Evolutionary conservation across 64 coral and sea anemone genomes (phyloP), one percentile per base, ranked within the genome.

Genomic region (Montipora cactus): DNA sequence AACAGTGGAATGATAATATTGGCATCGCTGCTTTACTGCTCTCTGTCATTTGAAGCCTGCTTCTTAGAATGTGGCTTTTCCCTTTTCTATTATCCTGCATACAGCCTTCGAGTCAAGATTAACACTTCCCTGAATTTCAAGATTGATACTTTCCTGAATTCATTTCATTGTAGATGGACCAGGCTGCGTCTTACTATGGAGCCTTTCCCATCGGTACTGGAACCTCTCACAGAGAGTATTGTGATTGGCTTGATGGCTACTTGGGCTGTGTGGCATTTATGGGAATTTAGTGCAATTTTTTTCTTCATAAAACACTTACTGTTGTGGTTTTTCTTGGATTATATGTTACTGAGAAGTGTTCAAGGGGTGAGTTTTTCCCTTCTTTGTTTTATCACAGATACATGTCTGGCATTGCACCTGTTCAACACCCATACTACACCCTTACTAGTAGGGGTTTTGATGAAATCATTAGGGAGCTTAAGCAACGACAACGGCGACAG

Each of bases 121-220:
- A 37, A 37, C 1, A 37, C 37, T 37, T 37, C 37, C 37, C 37
- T 37, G 37, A 37, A 37, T 37, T 37, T 37, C 37, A 37, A 37
- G 37, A 37, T 37, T 37, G 19, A 59, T 76, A 84, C 44, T 22
- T 14, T 19, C 52, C 49, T 58, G 1, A 9, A 49, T 57, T 11
- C 7, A 68, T 16, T 47, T 55, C 67, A 61, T 53, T 55, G 0
- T 15, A 99, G 97, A 45, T 99, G 97, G 97, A 99, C 97, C 4
- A 92, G 97, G n/a, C 78, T 99, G 75, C 97, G 97, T 12, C 75
- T 99, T 5, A 94, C 95, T 2, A 99, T 99, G 97, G 92, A 96
- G 67, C 97, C 97, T 0, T 94, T 99, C 19, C 92, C 90, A 13
- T 89, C 94, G 12, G 78, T 92, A 68, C 68, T 99, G 58, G 97